Conservation (phyloP, 2,797 vertebrate species). For the Bufotes viridis region DNA sequence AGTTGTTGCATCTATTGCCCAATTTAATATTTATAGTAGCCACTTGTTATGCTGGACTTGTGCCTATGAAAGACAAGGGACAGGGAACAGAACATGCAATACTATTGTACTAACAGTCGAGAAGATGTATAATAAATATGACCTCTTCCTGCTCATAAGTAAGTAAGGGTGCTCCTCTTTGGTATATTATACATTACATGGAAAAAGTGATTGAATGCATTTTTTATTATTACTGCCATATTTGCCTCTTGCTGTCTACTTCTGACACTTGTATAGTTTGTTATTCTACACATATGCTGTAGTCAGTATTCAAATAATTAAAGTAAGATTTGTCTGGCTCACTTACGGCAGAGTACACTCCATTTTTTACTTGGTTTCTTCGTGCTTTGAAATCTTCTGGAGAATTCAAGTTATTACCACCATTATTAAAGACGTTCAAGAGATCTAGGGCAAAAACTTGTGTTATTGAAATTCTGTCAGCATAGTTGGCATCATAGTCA, state of each 20-base stretch:
- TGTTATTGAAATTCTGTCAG: constrained; percentile 18
- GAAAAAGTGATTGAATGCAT: too few relatives aligned
- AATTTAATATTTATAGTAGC: too few relatives aligned
- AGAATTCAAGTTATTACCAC: constrained; percentile 12
- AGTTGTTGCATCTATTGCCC: too few relatives aligned
- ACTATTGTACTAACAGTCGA: too few relatives aligned
- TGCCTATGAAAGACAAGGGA: too few relatives aligned
- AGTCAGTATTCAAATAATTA: background rate
- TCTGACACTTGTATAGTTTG: background rate
- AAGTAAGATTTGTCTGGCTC: background rate
- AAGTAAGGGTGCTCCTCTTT: too few relatives aligned
- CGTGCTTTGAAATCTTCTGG: background rate
- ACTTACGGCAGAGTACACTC: background rate
- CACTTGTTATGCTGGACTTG: too few relatives aligned
- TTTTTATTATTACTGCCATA: background rate
- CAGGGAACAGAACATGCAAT: too few relatives aligned
- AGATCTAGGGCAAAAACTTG: constrained; percentile 17
- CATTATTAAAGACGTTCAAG: constrained; percentile 10
- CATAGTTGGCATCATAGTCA: constrained; percentile 7
- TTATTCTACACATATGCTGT: background rate
- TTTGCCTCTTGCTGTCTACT: background rate
- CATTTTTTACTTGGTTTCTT: background rate
- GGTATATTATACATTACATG: too few relatives aligned
- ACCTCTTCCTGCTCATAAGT: too few relatives aligned
- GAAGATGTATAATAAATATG: too few relatives aligned